Base-by-base conservation (phyloP, 2,797 vertebrate species). In the Thripadectes ignobilis region DNA sequence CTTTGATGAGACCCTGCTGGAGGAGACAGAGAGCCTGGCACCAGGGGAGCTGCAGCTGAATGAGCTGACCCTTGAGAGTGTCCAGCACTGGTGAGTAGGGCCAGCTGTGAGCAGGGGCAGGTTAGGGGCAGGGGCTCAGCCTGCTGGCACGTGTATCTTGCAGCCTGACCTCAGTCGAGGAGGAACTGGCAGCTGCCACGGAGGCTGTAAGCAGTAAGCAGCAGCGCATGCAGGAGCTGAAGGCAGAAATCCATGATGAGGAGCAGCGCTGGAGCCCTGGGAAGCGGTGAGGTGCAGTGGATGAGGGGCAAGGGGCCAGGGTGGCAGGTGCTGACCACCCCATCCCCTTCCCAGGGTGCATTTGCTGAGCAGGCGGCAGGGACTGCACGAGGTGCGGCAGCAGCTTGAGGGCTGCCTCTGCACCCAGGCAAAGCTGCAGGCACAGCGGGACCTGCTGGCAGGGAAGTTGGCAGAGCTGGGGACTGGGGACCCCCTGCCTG, bases 1-100 rank as follows among this genome's bases (percentile, higher is more conserved):
- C 43, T 99, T 99, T 77, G 99, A 99, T 5, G 97, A 96, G 80
- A 98, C 98, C 22, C 95, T 99, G 75, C 96, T 99, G 62, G 99
- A 99, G 78, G 99, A 99, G 46, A 91, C 97, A 0, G 99, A 99
- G 27, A 88, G 65, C 38, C 97, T 99, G 36, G 96, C 84, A 7
- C 95, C 98, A 0, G 98, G 97, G 22, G 98, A 99, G 89, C 97
- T 99, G 74, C 98, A 99, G 95, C 94, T 99, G 85, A 99, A 99
- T 0, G 99, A 99, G 69, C 98, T 99, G 78, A 99, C 99, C 0
- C 34, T 99, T 7, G 99, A 99, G 95, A 98, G 97, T 2, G 96
- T 99, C 88, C 99, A 99, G 94, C 99, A 99, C 97, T 98, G 97
- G 99, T 99, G 94, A 91, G 98, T 55, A 32, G 58, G 51, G 19